Conservation (phyloP, 1,140 invertebrate species). For the Sinella curviseta region DNA sequence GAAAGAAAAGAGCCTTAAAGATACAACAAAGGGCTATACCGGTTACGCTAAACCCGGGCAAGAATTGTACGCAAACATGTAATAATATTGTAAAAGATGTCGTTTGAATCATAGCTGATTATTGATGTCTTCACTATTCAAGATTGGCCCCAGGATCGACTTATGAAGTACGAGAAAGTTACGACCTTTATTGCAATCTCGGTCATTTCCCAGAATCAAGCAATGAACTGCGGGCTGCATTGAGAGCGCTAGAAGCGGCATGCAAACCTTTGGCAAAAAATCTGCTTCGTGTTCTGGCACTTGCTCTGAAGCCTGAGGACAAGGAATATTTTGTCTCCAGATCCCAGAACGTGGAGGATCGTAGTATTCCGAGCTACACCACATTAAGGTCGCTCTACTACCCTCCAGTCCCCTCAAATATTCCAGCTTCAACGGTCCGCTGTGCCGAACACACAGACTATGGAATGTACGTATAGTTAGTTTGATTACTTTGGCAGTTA, state of each 20-base stretch:
- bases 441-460: constrained; percentile 62
- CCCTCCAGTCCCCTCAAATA: constrained; percentile 58
- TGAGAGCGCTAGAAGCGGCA: constrained; percentile 28
- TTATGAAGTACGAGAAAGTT: constrained; percentile 42
- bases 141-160: background rate
- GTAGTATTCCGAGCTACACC: constrained; percentile 52
- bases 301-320: constrained; percentile 33
- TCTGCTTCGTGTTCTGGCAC: constrained; percentile 30
- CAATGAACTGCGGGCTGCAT: background rate
- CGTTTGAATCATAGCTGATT: background rate
- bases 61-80: constrained; percentile 19
- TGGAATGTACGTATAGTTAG: no score
- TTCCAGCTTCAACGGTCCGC: constrained; percentile 59
- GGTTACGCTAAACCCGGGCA: constrained; percentile 18
- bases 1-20: constrained; percentile 28
- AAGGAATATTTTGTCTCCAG: constrained; percentile 34
- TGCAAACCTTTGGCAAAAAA: constrained; percentile 31
- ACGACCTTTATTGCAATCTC: constrained; percentile 25
- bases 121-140: background rate
- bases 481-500: no score
- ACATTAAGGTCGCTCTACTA: constrained; percentile 69
- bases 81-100: no score
- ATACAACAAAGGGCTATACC: constrained; percentile 13
- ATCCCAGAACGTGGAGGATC: constrained; percentile 29
- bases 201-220: background rate